Evolutionary conservation across 2,888 invertebrate species (phyloP).

Genomic region (Synanthedon vespiformis): DNA sequence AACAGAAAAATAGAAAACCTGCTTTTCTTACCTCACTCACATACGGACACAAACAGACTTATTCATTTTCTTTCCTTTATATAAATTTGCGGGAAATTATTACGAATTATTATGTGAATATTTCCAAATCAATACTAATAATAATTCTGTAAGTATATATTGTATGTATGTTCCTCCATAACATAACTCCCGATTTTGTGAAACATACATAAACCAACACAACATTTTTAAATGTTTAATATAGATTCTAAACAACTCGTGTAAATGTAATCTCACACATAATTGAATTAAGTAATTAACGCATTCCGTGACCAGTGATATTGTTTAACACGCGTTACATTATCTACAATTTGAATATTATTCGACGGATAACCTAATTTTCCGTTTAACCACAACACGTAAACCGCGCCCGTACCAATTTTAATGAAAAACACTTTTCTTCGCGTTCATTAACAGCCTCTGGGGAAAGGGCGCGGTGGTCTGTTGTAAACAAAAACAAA

Average conservation of each 20-base stretch:
- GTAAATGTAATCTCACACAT: background rate
- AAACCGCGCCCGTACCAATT: background rate
- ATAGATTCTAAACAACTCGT: background rate
- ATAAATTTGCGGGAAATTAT: too few relatives aligned
- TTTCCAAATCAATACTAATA: too few relatives aligned
- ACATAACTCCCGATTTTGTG: too few relatives aligned
- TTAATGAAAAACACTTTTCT: constrained; percentile 8
- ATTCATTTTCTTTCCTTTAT: too few relatives aligned
- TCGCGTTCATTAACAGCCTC: constrained; percentile 14
- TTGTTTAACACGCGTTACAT: constrained; percentile 1
- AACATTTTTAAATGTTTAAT: background rate
- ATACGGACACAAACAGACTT: too few relatives aligned
- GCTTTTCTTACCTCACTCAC: too few relatives aligned
- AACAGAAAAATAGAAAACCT: too few relatives aligned
- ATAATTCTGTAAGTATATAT: too few relatives aligned
- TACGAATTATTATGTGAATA: too few relatives aligned
- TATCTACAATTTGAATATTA: background rate
- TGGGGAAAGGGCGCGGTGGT: constrained; percentile 15
- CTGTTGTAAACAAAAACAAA: constrained; percentile 39
- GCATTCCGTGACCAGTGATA: constrained; percentile 1
- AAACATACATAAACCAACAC: background rate
- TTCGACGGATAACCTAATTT: background rate
- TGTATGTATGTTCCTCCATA: too few relatives aligned
- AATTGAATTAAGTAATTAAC: constrained; percentile 1
- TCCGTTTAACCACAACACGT: background rate